Conservation (phyloP, 2,113 vertebrate genomes). For the Nettapus auritus region DNA sequence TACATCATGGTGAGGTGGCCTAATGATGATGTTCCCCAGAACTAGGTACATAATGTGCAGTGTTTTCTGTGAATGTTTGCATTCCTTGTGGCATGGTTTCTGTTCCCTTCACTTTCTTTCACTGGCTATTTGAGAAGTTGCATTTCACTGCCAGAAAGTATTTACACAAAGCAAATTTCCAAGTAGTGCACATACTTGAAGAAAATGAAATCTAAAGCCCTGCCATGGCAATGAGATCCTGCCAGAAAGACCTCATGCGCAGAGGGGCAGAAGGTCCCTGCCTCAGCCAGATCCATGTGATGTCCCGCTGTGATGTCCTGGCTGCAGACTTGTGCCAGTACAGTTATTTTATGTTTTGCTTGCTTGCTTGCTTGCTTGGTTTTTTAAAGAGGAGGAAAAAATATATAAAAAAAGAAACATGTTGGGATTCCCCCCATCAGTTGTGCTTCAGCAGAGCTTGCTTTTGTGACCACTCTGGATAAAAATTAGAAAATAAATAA, state of each 20-base stretch:
- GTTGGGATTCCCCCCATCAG: neutral
- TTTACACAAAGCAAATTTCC: constrained; percentile 60
- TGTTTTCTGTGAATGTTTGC: constrained; percentile 48
- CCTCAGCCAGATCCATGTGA: neutral
- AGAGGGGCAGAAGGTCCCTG: neutral
- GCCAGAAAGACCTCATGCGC: neutral
- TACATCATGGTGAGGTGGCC: neutral
- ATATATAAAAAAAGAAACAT: neutral
- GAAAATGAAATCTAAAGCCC: constrained; percentile 60
- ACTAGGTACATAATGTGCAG: neutral
- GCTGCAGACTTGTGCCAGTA: neutral
- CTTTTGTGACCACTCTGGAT: neutral
- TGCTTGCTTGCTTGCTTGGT: neutral
- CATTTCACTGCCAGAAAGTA: constrained; percentile 58
- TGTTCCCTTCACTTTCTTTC: constrained; percentile 35
- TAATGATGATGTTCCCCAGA: constrained; percentile 48
- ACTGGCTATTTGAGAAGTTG: constrained; percentile 49
- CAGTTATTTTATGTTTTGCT: neutral
- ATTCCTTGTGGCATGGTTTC: constrained; percentile 47
- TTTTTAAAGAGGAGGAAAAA: neutral
- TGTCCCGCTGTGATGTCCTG: neutral
- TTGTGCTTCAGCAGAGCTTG: neutral
- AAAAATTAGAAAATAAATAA: too few species aligned
- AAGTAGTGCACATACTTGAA: constrained; percentile 56
- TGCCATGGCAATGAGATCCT: constrained; percentile 47